Evolutionary conservation across 1,140 invertebrate genomes (phyloP).

Genomic region (Drosophila tropicalis): DNA sequence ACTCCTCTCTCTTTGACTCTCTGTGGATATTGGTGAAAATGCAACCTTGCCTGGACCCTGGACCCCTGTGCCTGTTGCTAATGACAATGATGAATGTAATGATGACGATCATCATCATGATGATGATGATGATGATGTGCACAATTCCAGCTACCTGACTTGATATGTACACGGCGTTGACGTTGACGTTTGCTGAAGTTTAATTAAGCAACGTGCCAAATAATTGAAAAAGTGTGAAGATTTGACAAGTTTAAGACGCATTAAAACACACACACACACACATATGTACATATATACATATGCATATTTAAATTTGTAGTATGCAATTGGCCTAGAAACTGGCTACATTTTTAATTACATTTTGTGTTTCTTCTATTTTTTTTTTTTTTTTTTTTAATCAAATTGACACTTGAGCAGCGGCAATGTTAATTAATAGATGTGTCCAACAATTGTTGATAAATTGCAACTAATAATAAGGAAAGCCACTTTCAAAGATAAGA

Average conservation of each 20-base stretch:
- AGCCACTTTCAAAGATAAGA: conserved; percentile 10
- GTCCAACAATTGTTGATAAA: conserved; percentile 38
- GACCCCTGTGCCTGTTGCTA: conserved; percentile 15
- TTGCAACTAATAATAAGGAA: conserved; percentile 12
- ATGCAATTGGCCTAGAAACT: conserved; percentile 26
- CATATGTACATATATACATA: not conserved
- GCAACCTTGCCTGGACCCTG: conserved; percentile 60
- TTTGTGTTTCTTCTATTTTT: too few relatives aligned
- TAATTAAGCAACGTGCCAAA: conserved; percentile 82
- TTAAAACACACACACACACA: conserved; percentile 43
- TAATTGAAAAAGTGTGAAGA: conserved; percentile 82
- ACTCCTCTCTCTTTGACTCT: conserved; percentile 17
- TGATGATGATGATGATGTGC: conserved; percentile 43
- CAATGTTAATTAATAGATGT: conserved; percentile 49
- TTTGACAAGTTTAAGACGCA: conserved; percentile 82
- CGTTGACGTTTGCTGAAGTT: conserved; percentile 79
- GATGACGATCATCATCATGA: conserved; percentile 10
- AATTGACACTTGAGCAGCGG: conserved; percentile 69
- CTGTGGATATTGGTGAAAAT: conserved; percentile 51
- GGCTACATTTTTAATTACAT: conserved; percentile 26
- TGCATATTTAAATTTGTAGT: not conserved
- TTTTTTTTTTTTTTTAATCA: conserved; percentile 55
- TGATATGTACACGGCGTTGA: conserved; percentile 56
- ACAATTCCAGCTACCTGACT: conserved; percentile 43
- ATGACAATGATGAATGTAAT: conserved; percentile 20